Evolutionary conservation across 2,888 invertebrate species (phyloP).

Genomic region (Acrobasis suavella): DNA sequence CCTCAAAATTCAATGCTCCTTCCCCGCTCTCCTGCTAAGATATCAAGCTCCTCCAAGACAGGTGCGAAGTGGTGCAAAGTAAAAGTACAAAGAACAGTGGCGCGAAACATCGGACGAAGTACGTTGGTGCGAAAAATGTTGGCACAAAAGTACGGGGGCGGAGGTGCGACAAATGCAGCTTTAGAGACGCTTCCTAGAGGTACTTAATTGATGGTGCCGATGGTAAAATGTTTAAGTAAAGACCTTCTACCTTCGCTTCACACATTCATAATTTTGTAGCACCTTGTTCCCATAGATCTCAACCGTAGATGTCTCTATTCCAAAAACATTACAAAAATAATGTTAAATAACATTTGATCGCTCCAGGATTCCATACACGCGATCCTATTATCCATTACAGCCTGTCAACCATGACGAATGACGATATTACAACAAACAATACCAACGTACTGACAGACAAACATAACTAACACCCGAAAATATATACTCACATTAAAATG

Average conservation of each 20-base stretch:
- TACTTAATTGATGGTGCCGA: background rate
- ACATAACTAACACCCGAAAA: slow-evolving; percentile 10
- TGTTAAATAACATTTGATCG: slow-evolving; percentile 15
- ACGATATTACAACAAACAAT: slow-evolving; percentile 65
- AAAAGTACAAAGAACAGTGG: too few species aligned
- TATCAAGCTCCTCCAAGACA: too few species aligned
- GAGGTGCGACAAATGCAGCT: too few species aligned
- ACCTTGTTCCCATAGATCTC: slow-evolving; percentile 9
- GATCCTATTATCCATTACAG: slow-evolving; percentile 67
- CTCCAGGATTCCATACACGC: slow-evolving; percentile 42
- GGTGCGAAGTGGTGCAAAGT: too few species aligned
- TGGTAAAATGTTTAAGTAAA: too few species aligned
- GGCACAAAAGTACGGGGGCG: too few species aligned
- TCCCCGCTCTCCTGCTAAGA: too few species aligned
- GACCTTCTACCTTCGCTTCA: background rate
- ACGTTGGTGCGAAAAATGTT: too few species aligned
- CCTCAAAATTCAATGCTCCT: too few species aligned
- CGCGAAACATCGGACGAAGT: too few species aligned
- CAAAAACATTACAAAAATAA: slow-evolving; percentile 14
- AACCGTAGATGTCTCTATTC: background rate
- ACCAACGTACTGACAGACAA: slow-evolving; percentile 39
- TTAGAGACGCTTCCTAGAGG: too few species aligned
- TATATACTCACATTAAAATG: background rate
- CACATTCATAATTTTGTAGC: background rate
- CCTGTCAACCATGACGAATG: slow-evolving; percentile 69